phyloP scores from a whole-genome alignment of 2,888 invertebrate species.

The Taenaris catops region DNA sequence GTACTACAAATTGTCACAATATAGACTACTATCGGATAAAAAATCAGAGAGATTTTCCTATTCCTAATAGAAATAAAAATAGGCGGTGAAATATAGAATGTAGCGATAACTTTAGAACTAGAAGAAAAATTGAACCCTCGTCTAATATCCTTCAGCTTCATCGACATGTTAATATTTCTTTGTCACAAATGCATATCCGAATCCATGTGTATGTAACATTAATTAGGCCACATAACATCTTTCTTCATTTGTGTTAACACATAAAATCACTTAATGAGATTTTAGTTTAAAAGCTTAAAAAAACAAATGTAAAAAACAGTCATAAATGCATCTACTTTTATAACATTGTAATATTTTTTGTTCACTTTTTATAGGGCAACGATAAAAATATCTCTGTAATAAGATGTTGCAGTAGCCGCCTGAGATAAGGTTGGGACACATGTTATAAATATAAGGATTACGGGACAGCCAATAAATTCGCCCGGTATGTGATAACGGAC shows the following conservation, averaged over 20 bases:
- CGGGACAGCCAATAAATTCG: slow-evolving; percentile 43
- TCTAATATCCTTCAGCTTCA: too few relatives aligned
- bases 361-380: slow-evolving; percentile 23
- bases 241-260: slow-evolving; percentile 1
- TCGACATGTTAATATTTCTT: too few relatives aligned
- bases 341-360: slow-evolving; percentile 25
- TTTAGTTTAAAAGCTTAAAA: slow-evolving; percentile 8
- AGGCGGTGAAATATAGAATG: too few relatives aligned
- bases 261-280: slow-evolving; percentile 7
- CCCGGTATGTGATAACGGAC: slow-evolving; percentile 23
- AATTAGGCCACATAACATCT: too few relatives aligned
- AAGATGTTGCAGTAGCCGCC: slow-evolving; percentile 37
- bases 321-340: slow-evolving; percentile 18
- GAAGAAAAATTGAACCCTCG: too few relatives aligned
- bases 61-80: too few relatives aligned
- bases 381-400: slow-evolving; percentile 35
- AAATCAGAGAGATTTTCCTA: too few relatives aligned
- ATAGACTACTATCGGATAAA: too few relatives aligned
- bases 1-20: too few relatives aligned
- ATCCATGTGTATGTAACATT: too few relatives aligned
- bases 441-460: slow-evolving; percentile 50
- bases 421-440: slow-evolving; percentile 47
- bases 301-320: slow-evolving; percentile 7
- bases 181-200: too few relatives aligned
- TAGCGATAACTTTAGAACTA: too few relatives aligned